Percentiles rank a stretch among this genome's conserved stretches.
Conservation (phyloP, 2,888 invertebrate genomes). For the Tolmerus cingulatus region DNA sequence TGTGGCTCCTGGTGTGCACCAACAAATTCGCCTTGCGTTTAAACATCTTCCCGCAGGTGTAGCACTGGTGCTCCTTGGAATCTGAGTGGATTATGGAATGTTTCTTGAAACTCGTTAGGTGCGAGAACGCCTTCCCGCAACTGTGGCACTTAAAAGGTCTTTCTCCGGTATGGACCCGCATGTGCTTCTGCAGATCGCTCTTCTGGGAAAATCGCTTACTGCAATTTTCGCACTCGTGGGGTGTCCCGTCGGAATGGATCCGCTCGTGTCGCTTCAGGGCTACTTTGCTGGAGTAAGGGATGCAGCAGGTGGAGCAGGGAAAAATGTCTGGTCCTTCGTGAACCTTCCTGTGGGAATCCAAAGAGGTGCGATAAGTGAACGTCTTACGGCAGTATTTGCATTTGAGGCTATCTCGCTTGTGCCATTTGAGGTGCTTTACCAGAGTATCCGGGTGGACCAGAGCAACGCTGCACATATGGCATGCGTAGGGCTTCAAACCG, state of each 20-base stretch:
- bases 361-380: constrained; percentile 64
- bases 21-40: constrained; percentile 35
- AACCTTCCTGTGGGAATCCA: constrained; percentile 63
- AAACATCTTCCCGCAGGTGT: constrained; percentile 43
- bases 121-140: constrained; percentile 43
- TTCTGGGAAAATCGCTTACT: constrained; percentile 45
- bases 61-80: constrained; percentile 29
- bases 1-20: constrained; percentile 44
- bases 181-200: constrained; percentile 43
- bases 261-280: constrained; percentile 34
- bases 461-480: constrained; percentile 63
- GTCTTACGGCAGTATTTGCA: constrained; percentile 63
- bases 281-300: constrained; percentile 36
- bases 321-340: constrained; percentile 39
- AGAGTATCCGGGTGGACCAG: constrained; percentile 67
- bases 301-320: constrained; percentile 39
- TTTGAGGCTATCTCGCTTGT: constrained; percentile 54
- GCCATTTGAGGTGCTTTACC: constrained; percentile 67
- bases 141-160: constrained; percentile 41
- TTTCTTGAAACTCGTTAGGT: constrained; percentile 37
- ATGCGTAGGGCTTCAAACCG: constrained; percentile 58
- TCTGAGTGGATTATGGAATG: constrained; percentile 45
- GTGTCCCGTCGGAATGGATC: constrained; percentile 43
- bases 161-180: constrained; percentile 47
- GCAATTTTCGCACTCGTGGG: constrained; percentile 45